Evolutionary conservation across 2,113 vertebrate genomes (phyloP), one percentile per base, ranked within the genome.

Genomic region (Alaudala cheleensis): DNA sequence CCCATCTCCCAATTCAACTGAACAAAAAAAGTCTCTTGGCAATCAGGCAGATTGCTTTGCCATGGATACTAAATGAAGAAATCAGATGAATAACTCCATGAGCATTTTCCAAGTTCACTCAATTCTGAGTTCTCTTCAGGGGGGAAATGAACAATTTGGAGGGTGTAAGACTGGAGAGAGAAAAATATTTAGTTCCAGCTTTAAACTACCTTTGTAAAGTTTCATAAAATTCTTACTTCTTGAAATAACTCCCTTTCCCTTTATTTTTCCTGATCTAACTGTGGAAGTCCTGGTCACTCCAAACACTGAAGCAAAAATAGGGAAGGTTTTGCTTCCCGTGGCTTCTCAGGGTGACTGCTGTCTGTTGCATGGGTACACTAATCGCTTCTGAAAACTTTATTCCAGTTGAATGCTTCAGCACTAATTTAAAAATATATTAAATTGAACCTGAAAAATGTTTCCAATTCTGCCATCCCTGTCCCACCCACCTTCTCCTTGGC

Each of bases 341-440:
- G 26, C 31, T 92, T 33, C 61, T 88, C 21, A 54, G 44, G 29
- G 60, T 76, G 28, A 56, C 71, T 28, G 47, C 47, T 62, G 29
- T 54, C 67, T 92, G 50, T 33, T 7, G 2, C 57, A 70, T 73
- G 39, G 78, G 29, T 83, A 81, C 64, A 39, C 31, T 72, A 79
- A 88, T 49, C 60, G 45, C 25, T 94, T 92, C 81, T 54, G 77
- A 83, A 92, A 94, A 74, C 2, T 1, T 88, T 76, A 49, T 85
- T 92, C 88, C 88, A 51, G 29, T 81, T 81, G 53, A 96, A 74
- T 65, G 37, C 51, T 45, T 22, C 64, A 77, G 26, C 28, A 83
- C 26, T 93, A 62, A 92, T 81, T 89, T 91, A 61, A 94, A 95
- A 89, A 89, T 54, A 67, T 67, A 37, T 82, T 88, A 85, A 79